Evolutionary conservation across 92 coral and sea anemone species (phyloP).

Genomic region (Isaurus tuberculatus): DNA sequence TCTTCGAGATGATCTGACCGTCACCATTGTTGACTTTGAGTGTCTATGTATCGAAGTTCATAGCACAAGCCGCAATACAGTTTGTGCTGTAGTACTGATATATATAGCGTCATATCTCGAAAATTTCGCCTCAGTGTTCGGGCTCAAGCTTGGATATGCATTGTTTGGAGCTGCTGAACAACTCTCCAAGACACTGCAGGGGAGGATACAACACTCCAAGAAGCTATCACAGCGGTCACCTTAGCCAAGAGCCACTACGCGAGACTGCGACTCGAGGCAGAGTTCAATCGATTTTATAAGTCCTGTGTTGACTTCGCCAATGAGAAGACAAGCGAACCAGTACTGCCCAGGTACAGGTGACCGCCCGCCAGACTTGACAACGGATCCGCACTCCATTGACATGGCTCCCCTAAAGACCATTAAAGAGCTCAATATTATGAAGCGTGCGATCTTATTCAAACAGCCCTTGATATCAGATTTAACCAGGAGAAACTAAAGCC

Average conservation of each 20-base stretch:
- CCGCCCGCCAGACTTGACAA: constrained; percentile 62
- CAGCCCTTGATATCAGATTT: constrained; percentile 62
- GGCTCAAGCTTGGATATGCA: constrained; percentile 52
- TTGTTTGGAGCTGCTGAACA: constrained; percentile 43
- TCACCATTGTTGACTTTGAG: no score
- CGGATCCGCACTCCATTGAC: constrained; percentile 52
- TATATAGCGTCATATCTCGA: constrained; percentile 37
- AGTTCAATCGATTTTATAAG: constrained; percentile 26
- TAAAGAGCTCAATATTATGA: constrained; percentile 60
- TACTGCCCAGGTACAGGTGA: constrained; percentile 56
- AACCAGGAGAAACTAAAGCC: constrained; percentile 57
- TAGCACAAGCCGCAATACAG: no score
- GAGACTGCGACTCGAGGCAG: constrained; percentile 49
- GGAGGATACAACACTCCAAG: constrained; percentile 49
- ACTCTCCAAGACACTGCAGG: constrained; percentile 42
- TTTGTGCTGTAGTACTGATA: no score
- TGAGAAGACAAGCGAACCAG: constrained; percentile 51
- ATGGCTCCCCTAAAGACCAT: constrained; percentile 49
- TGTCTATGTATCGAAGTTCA: no score
- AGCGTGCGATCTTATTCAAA: constrained; percentile 61
- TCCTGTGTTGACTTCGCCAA: constrained; percentile 26
- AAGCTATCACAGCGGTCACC: constrained; percentile 47
- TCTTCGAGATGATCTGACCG: no score
- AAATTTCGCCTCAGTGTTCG: constrained; percentile 44
- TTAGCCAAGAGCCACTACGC: constrained; percentile 38